Conservation (phyloP, 2,888 invertebrate genomes). For the Lepidochrysops patricia region DNA sequence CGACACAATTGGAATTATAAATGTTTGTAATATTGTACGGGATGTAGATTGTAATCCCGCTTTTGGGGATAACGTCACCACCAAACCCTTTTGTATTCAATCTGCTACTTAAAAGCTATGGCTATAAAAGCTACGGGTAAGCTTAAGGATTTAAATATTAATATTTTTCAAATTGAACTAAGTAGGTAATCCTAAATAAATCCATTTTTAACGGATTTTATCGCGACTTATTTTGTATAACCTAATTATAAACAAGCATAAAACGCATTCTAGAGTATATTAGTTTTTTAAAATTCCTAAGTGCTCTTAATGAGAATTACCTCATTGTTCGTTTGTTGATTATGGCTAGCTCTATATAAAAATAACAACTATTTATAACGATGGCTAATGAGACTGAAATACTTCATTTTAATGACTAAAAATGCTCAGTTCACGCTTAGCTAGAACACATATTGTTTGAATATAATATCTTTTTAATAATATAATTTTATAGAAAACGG, state of each 20-base stretch:
- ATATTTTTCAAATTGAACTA: background rate
- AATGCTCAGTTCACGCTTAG: background rate
- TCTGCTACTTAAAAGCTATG: background rate
- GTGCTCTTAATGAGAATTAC: too few relatives aligned
- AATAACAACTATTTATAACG: background rate
- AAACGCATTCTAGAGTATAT: too few relatives aligned
- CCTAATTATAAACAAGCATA: too few relatives aligned
- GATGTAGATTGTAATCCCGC: background rate
- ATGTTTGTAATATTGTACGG: background rate
- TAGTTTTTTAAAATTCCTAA: too few relatives aligned
- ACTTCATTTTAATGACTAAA: slow-evolving; percentile 1
- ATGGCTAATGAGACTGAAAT: slow-evolving; percentile 1
- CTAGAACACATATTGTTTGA: background rate
- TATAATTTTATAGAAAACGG: background rate
- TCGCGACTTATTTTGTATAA: too few relatives aligned
- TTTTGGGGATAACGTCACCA: background rate
- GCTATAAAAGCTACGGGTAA: background rate
- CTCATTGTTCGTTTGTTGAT: background rate
- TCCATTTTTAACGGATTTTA: too few relatives aligned
- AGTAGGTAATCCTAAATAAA: too few relatives aligned
- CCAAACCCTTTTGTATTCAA: background rate
- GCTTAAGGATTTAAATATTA: background rate
- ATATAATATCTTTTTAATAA: background rate
- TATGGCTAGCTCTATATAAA: background rate
- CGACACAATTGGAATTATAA: background rate